These are phyloP conservation scores for Lerista edwardsae DNA, from an alignment of 2,797 vertebrate genomes.

Conservation along the genomic window DNA sequence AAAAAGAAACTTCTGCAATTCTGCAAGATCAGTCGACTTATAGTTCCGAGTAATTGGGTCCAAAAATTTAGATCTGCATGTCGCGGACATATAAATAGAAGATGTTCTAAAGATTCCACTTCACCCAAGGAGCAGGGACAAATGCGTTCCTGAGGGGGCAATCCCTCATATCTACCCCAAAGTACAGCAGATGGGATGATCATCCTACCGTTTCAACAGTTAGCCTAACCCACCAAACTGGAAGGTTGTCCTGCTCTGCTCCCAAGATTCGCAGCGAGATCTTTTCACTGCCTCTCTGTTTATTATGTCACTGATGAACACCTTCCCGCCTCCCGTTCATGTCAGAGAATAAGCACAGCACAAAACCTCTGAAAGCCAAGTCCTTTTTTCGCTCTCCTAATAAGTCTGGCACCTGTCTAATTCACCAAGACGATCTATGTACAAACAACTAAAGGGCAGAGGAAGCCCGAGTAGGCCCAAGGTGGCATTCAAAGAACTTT, in stretches of 20 bases:
- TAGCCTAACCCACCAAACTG: background rate
- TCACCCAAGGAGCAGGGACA: too few species aligned
- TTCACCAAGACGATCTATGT: conserved; percentile 42
- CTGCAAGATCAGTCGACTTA: too few species aligned
- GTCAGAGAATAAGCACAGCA: background rate
- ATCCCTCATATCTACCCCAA: too few species aligned
- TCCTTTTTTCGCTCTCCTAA: background rate
- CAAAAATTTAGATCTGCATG: too few species aligned
- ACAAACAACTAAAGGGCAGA: conserved; percentile 43
- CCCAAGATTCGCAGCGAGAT: conserved; percentile 4
- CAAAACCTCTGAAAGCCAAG: background rate
- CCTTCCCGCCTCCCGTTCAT: background rate
- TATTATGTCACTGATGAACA: background rate
- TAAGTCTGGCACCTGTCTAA: conserved; percentile 31
- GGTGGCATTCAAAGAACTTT: conserved; percentile 28
- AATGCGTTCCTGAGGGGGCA: too few species aligned
- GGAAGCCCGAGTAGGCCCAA: conserved; percentile 43
- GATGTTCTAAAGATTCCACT: too few species aligned
- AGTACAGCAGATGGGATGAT: too few species aligned
- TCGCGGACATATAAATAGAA: too few species aligned
- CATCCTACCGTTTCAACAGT: background rate
- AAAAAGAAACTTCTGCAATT: too few species aligned
- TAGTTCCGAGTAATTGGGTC: too few species aligned
- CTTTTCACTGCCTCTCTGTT: background rate
- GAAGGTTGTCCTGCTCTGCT: background rate